A percentile compares a stretch with the other conserved stretches of the same genome.
Conservation (phyloP, 2,113 vertebrate species). For the Microcebus jonahi region DNA sequence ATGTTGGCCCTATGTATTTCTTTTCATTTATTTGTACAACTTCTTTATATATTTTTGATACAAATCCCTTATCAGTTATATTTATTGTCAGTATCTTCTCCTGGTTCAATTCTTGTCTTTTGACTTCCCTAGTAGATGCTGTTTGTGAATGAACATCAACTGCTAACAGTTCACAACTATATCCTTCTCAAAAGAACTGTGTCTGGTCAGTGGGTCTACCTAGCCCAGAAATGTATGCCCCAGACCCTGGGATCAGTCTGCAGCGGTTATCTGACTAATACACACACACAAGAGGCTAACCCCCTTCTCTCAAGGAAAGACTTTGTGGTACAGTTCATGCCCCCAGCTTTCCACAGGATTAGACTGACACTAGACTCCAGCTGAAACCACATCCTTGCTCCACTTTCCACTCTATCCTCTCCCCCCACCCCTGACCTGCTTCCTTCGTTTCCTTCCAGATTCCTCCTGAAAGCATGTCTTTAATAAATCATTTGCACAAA, state of each 20-base stretch:
- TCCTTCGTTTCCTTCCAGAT: background rate
- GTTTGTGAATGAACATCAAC: background rate
- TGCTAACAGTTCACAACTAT: background rate
- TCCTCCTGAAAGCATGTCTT: background rate
- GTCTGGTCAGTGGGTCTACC: background rate
- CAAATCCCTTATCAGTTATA: background rate
- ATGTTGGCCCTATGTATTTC: background rate
- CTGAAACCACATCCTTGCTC: background rate
- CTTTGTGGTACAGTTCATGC: background rate
- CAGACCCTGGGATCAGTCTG: background rate
- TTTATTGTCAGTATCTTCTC: background rate
- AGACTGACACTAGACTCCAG: background rate
- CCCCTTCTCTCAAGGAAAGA: background rate
- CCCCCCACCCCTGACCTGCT: background rate
- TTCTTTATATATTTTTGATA: background rate
- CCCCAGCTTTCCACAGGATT: background rate
- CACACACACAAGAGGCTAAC: background rate
- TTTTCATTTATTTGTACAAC: background rate
- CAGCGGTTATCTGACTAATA: background rate
- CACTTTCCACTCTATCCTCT: background rate
- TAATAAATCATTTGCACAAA: background rate
- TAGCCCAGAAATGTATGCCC: background rate
- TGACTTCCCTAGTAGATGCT: background rate
- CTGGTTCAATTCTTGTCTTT: background rate
- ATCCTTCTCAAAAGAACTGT: background rate